A percentile compares a stretch with the other conserved stretches of the same genome.
These are phyloP conservation scores for Drosophila murphyi DNA, from an alignment of 1,140 invertebrate species.

Conservation along the genomic window DNA sequence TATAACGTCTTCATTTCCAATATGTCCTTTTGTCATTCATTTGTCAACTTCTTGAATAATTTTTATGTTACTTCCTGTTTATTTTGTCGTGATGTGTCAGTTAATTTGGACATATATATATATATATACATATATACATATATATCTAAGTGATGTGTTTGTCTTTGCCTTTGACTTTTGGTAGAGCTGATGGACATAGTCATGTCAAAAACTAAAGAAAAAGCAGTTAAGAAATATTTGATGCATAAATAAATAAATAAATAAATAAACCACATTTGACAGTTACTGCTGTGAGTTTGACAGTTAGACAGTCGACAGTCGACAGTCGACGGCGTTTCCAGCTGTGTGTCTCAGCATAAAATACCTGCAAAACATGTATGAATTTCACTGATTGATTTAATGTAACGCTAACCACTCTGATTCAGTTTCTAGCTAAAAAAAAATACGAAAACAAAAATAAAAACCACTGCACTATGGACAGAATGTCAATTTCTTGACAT, in stretches of 20 bases:
- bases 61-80: slow-evolving; percentile 1
- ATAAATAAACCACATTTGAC: slow-evolving; percentile 56
- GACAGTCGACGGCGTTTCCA: slow-evolving; percentile 15
- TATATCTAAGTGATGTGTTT: slow-evolving; percentile 42
- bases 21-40: slow-evolving; percentile 29
- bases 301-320: slow-evolving; percentile 45
- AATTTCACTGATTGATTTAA: slow-evolving; percentile 42
- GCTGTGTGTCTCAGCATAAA: slow-evolving; percentile 2
- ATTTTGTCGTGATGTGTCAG: slow-evolving; percentile 49
- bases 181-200: slow-evolving; percentile 57
- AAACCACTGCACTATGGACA: background rate
- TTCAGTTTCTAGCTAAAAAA: slow-evolving; percentile 27
- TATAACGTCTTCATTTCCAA: background rate
- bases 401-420: slow-evolving; percentile 6
- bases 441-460: slow-evolving; percentile 2
- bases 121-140: background rate
- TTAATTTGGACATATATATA: too few relatives aligned
- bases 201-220: slow-evolving; percentile 58
- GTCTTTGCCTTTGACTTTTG: slow-evolving; percentile 38
- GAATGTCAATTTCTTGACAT: too few relatives aligned
- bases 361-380: slow-evolving; percentile 29
- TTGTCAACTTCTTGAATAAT: slow-evolving; percentile 18
- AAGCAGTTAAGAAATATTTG: slow-evolving; percentile 46
- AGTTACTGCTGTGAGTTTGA: slow-evolving; percentile 55
- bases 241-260: slow-evolving; percentile 72